Percentiles rank a stretch among this genome's conserved stretches.
Conservation (phyloP, 1,140 invertebrate species). For the Panagrolaimus sp. region DNA sequence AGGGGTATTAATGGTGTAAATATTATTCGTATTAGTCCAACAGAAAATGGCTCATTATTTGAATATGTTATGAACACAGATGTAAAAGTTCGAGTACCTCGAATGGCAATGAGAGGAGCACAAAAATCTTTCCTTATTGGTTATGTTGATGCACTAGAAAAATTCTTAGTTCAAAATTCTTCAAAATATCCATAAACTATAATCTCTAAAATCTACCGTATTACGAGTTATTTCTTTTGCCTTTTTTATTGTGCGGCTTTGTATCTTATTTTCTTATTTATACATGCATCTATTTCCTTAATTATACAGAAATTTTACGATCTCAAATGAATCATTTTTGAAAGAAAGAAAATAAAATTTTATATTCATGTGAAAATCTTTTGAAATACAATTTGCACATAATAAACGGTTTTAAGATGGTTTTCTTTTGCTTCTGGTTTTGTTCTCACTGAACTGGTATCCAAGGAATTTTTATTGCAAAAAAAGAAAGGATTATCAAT, state of each 20-base stretch:
- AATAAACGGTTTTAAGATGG: too few species aligned
- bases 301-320: neutral
- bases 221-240: constrained; percentile 8
- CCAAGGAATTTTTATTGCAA: too few species aligned
- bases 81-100: constrained; percentile 17
- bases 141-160: constrained; percentile 16
- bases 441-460: too few species aligned
- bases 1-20: constrained; percentile 23
- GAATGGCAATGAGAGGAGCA: constrained; percentile 12
- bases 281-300: neutral
- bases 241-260: neutral
- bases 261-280: neutral
- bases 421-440: too few species aligned
- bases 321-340: neutral
- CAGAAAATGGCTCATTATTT: constrained; percentile 7
- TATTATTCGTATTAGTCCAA: constrained; percentile 14
- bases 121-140: constrained; percentile 18
- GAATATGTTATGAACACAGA: constrained; percentile 28
- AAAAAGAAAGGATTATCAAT: too few species aligned
- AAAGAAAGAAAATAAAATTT: too few species aligned
- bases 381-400: too few species aligned
- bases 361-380: too few species aligned
- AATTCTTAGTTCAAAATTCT: constrained; percentile 14
- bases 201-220: neutral
- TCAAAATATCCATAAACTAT: constrained; percentile 2